phyloP scores from a whole-genome alignment of 2,113 vertebrate species.

The Acinonyx jubatus region DNA sequence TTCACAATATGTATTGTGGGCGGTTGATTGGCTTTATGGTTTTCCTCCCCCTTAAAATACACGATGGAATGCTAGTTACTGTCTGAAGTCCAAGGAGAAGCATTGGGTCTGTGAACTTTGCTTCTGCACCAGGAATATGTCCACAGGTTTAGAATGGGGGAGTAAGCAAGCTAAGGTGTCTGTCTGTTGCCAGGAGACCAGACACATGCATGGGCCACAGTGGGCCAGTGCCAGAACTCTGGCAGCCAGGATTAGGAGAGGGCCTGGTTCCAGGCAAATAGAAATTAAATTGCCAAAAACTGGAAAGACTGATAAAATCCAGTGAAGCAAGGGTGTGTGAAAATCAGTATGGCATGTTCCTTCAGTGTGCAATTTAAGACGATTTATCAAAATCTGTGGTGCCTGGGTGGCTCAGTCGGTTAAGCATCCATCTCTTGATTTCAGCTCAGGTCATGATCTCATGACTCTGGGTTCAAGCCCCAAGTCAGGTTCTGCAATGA shows the following conservation, averaged over 20 bases:
- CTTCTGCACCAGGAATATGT: not conserved
- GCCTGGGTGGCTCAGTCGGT: no score
- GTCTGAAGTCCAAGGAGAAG: not conserved
- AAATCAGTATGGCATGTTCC: not conserved
- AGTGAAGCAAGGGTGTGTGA: not conserved
- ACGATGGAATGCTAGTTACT: not conserved
- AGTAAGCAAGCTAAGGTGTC: not conserved
- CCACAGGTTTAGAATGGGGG: not conserved
- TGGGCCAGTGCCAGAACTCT: not conserved
- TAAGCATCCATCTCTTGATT: no score
- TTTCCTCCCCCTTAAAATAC: not conserved
- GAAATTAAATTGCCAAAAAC: not conserved
- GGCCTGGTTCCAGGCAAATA: not conserved
- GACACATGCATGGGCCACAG: not conserved
- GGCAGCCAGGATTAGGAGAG: not conserved
- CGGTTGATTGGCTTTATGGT: not conserved
- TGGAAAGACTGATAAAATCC: not conserved
- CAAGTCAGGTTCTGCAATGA: no score
- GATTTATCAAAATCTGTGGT: not conserved
- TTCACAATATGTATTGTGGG: not conserved
- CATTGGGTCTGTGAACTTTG: not conserved
- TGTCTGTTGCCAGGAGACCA: not conserved
- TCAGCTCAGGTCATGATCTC: no score
- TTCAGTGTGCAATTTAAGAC: slow-evolving; percentile 2
- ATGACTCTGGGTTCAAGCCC: no score